Base-by-base conservation (phyloP, 2,888 invertebrate species). In the Choreutis nemorana region DNA sequence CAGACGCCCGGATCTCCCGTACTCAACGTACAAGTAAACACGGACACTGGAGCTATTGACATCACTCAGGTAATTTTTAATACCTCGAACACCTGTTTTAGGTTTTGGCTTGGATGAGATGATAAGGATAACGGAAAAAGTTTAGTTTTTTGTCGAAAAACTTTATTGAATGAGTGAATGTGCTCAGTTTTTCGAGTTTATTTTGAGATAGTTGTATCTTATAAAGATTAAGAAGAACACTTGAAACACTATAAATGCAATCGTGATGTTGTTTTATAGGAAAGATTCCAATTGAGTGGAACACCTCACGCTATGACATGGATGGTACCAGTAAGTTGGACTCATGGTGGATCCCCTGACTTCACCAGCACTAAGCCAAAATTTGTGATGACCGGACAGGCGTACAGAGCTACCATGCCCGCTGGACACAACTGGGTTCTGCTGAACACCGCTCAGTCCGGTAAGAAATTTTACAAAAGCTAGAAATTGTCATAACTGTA, bases 1-100 rank as follows among this genome's bases (percentile, higher is more conserved):
- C 75, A 81, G 28, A 82, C 83, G 36, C 61, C 77, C 23, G 86
- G 86, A 1, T 79, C 81, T 18, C 87, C 87, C 0, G 68, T 86
- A 1, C 41, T 87, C 0, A 72, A 62, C 3, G 83, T 84, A 0
- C 38, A 49, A 6, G 67, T 80, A 2, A 50, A 82, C 37, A 63
- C 58, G 33, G 25, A 30, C 0, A 58, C 52, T 15, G 65, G 67
- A 14, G 34, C 15, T 0, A 56, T 75, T 2, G 48, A 36, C 3
- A 29, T 83, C 1, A 48, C 45, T 7, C 83, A 84, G 65, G 70
- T 80, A 35, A 18, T 31, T 25, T 23, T 23, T 10, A 14, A n/a
- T n/a, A n/a, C n/a, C n/a, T 8, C 10, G 4, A 16, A 2, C 4
- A 12, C n/a, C n/a, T n/a, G n/a, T n/a, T n/a, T n/a, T n/a, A n/a